Conservation (phyloP, 2,113 vertebrate genomes). For the Clarias macrocephalus region DNA sequence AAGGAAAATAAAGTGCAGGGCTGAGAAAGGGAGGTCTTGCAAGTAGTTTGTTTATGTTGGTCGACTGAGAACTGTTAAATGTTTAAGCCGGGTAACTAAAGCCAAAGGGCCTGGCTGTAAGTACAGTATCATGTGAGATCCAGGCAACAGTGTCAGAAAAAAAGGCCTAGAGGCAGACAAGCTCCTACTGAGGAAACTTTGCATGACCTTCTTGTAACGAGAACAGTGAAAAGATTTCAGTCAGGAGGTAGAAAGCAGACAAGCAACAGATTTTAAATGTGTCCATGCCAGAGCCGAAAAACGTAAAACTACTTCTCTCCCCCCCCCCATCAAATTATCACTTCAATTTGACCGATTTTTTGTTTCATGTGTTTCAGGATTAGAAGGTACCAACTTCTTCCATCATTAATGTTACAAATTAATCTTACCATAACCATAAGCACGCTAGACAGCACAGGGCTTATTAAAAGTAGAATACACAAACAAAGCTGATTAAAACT, state of each 20-base stretch:
- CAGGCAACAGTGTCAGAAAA: constrained; percentile 49
- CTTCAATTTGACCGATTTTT: neutral
- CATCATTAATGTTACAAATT: neutral
- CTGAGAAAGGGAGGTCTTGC: neutral
- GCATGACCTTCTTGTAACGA: constrained; percentile 68
- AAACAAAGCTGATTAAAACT: constrained; percentile 28
- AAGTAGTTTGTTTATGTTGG: constrained; percentile 53
- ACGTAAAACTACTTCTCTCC: constrained; percentile 36
- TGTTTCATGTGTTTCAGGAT: neutral
- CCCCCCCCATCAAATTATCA: neutral
- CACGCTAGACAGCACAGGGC: neutral
- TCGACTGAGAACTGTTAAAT: constrained; percentile 57
- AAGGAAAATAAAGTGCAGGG: neutral
- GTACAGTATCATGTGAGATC: constrained; percentile 50
- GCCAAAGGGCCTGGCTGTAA: constrained; percentile 53
- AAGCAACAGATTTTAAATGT: constrained; percentile 59
- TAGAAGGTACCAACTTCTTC: neutral
- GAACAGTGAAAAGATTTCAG: constrained; percentile 60
- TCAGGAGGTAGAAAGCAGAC: constrained; percentile 55
- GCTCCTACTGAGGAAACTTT: constrained; percentile 65
- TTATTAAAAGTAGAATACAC: constrained; percentile 31
- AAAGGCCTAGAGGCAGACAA: constrained; percentile 52
- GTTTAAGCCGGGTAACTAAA: constrained; percentile 49
- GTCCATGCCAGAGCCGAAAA: constrained; percentile 52
- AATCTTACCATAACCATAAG: constrained; percentile 8